Evolutionary conservation across 1,140 invertebrate genomes (phyloP), one percentile per base, ranked within the genome.

Genomic region (Cylas formicarius): DNA sequence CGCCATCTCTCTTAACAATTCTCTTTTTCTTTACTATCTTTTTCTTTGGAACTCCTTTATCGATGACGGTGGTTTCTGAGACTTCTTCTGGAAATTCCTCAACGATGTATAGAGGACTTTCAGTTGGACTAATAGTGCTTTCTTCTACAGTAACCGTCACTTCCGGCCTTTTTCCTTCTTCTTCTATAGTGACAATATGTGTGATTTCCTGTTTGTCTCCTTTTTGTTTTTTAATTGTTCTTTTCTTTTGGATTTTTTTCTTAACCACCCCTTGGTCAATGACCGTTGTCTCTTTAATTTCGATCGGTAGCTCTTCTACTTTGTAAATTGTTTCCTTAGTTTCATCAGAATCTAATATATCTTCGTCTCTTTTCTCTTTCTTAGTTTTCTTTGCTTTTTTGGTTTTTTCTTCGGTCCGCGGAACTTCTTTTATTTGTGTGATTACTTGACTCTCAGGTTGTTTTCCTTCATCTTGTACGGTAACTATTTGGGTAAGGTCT

Each of bases 291-390:
- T 60, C 27, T 23, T 64, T 61, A 7, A 62, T 62, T 44, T 69
- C 45, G 48, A 55, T 52, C 8, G 52, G 50, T 11, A 57, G 14
- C 44, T 63, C 55, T 56, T 62, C 55, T 7, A 41, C 42, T 36
- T 55, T 47, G 31, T 41, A 32, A 35, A 42, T 10, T 28, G 54
- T 28, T 50, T 27, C 26, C 50, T 53, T 45, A 6, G 54, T 60
- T 19, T 67, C 50, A 10, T 65, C 56, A 26, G 56, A 43, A 56
- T 72, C 68, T 10, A 61, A 56, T 53, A 68, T 57, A 21, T 62
- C 62, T 40, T 69, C 64, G 53, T 69, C 65, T 60, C 52, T 7
- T 46, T 49, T 4, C 7, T 35, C 36, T 52, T 61, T 57, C 47
- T 65, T 61, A 5, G 60, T 61, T 2, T 56, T 42, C 31, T 55